Percentiles rank a stretch among this genome's conserved stretches.
These are phyloP conservation scores for Perithous albicinctus DNA, from an alignment of 2,888 invertebrate species.

Conservation along the genomic window DNA sequence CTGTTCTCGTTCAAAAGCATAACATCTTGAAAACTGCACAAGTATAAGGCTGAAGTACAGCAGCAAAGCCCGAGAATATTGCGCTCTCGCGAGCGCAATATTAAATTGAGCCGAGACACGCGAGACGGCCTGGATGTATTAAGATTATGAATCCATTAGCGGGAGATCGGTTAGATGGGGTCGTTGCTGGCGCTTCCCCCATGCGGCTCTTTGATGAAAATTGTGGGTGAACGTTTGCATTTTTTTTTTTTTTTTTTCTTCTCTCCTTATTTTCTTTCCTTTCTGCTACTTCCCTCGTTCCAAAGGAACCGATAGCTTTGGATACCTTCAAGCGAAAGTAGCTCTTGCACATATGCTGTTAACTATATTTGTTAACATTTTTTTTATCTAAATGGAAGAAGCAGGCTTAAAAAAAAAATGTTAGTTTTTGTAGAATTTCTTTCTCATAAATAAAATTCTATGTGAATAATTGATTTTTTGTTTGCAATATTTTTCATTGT, in stretches of 20 bases:
- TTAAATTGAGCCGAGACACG: constrained; percentile 79
- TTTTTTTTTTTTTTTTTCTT: constrained; percentile 26
- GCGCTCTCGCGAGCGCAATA: constrained; percentile 71
- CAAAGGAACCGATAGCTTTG: constrained; percentile 33
- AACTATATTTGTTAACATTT: background rate
- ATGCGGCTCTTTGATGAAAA: constrained; percentile 54
- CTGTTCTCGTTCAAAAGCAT: constrained; percentile 32
- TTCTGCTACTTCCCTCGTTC: constrained; percentile 19
- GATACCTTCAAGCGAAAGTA: constrained; percentile 16
- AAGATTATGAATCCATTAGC: constrained; percentile 82
- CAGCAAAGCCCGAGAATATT: constrained; percentile 65
- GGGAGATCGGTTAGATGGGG: constrained; percentile 70
- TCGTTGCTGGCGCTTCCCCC: constrained; percentile 48
- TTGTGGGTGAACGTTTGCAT: constrained; percentile 48
- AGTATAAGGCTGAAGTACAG: constrained; percentile 11
- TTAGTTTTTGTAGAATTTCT: no score
- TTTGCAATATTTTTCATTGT: no score
- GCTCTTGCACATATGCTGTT: background rate
- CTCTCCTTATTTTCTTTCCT: background rate
- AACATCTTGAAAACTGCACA: constrained; percentile 57
- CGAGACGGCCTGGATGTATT: constrained; percentile 76
- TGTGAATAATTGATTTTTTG: no score
- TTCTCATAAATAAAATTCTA: no score
- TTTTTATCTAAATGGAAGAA: no score
- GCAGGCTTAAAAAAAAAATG: no score